phyloP scores from a whole-genome alignment of 23 tunicate species.

The Corella eumyota region DNA sequence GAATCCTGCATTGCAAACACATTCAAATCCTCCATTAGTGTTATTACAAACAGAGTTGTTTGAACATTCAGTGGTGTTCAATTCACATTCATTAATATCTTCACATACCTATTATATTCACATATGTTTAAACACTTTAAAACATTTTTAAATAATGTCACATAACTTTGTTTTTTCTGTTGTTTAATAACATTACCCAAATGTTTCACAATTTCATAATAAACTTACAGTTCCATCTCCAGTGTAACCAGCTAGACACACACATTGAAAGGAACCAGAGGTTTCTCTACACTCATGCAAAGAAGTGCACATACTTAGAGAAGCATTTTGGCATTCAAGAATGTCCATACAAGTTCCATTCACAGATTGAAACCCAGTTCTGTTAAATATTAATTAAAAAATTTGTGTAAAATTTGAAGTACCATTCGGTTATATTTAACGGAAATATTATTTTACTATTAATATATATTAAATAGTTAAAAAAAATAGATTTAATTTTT shows the following conservation, averaged over 20 bases:
- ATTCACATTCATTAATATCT: slow-evolving; percentile 22
- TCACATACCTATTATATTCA: slow-evolving; percentile 3
- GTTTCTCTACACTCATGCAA: slow-evolving; percentile 5
- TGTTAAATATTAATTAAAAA: not conserved
- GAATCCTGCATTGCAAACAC: slow-evolving; percentile 24
- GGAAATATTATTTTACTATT: too few relatives aligned
- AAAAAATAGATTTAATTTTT: too few relatives aligned
- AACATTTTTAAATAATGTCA: too few relatives aligned
- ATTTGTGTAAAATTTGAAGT: too few relatives aligned
- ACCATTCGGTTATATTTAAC: too few relatives aligned
- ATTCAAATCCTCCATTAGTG: slow-evolving; percentile 11
- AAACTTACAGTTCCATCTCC: slow-evolving; percentile 38
- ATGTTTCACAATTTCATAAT: not conserved
- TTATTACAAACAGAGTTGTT: slow-evolving; percentile 21
- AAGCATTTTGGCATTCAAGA: slow-evolving; percentile 21
- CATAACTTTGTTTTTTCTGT: too few relatives aligned
- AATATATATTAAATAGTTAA: too few relatives aligned
- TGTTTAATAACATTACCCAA: too few relatives aligned
- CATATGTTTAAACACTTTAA: too few relatives aligned
- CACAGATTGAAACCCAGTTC: slow-evolving; percentile 11
- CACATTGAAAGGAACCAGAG: slow-evolving; percentile 20
- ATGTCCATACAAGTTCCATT: slow-evolving; percentile 31
- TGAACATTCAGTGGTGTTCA: not conserved
- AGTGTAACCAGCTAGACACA: slow-evolving; percentile 19
- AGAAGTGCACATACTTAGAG: slow-evolving; percentile 21